phyloP scores from a whole-genome alignment of 2,113 vertebrate species.

The Parus major region DNA sequence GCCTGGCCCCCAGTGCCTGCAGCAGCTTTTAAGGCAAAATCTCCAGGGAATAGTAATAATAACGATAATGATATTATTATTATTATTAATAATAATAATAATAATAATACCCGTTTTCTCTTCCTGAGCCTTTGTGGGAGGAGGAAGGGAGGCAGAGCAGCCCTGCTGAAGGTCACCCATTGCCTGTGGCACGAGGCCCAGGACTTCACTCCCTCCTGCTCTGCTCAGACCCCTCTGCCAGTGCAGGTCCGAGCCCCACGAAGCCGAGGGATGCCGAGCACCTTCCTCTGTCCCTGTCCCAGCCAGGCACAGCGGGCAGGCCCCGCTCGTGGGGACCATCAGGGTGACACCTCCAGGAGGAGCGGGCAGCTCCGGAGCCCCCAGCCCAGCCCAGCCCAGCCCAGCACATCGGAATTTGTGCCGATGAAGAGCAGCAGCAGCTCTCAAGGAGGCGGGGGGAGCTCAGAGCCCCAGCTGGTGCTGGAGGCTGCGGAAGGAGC shows the following conservation, averaged over 20 bases:
- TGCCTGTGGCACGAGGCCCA: background rate
- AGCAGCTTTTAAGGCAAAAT: background rate
- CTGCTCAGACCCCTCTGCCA: background rate
- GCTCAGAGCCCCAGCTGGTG: background rate
- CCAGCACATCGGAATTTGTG: background rate
- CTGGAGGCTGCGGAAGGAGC: background rate
- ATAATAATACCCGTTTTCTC: background rate
- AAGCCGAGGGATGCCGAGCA: background rate
- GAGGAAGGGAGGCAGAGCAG: background rate
- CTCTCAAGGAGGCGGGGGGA: background rate
- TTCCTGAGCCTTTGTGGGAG: background rate
- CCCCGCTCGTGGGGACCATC: background rate
- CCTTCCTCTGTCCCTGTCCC: background rate
- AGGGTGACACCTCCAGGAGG: background rate
- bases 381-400: background rate
- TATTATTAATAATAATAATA: background rate
- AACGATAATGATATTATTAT: background rate
- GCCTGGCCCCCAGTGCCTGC: background rate
- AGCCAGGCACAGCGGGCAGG: background rate
- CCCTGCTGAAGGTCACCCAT: background rate
- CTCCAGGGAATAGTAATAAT: background rate
- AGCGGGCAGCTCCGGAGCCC: background rate
- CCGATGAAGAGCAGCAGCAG: background rate
- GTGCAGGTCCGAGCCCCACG: background rate
- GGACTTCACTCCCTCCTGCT: background rate